Evolutionary conservation across 2,797 vertebrate genomes (phyloP).

Genomic region (Melanotaenia nigrans): DNA sequence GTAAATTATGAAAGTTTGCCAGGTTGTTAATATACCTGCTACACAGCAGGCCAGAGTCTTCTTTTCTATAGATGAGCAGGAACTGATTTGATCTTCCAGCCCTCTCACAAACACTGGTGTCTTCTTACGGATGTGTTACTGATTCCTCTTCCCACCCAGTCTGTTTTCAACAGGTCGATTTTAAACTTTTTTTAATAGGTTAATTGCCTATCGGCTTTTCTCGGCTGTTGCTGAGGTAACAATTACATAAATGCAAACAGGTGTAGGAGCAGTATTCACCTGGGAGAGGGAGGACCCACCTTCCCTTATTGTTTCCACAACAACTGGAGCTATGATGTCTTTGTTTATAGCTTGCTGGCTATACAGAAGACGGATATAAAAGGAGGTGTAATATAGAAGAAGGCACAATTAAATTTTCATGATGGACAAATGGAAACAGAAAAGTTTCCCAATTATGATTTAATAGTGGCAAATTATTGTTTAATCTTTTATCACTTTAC

Average conservation of each 20-base stretch:
- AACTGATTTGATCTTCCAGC: conserved; percentile 41
- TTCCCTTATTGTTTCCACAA: neutral
- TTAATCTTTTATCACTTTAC: neutral
- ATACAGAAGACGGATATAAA: neutral
- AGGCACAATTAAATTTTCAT: neutral
- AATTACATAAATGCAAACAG: neutral
- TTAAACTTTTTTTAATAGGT: neutral
- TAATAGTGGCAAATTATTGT: neutral
- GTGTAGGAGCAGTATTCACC: neutral
- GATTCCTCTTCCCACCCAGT: neutral
- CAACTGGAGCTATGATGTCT: neutral
- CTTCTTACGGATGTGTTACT: conserved; percentile 27
- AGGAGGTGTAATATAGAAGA: neutral
- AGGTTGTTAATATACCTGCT: conserved; percentile 8
- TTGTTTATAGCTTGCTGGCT: conserved; percentile 5
- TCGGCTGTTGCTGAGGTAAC: neutral
- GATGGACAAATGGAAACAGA: neutral
- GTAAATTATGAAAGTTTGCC: neutral
- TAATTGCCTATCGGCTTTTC: neutral
- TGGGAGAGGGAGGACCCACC: neutral
- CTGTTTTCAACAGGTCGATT: conserved; percentile 4
- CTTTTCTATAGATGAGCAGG: neutral
- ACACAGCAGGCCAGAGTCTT: conserved; percentile 5
- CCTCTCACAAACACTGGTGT: conserved; percentile 41
- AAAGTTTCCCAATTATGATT: neutral